phyloP scores from a whole-genome alignment of 2,113 vertebrate genomes.

The Trichechus manatus region DNA sequence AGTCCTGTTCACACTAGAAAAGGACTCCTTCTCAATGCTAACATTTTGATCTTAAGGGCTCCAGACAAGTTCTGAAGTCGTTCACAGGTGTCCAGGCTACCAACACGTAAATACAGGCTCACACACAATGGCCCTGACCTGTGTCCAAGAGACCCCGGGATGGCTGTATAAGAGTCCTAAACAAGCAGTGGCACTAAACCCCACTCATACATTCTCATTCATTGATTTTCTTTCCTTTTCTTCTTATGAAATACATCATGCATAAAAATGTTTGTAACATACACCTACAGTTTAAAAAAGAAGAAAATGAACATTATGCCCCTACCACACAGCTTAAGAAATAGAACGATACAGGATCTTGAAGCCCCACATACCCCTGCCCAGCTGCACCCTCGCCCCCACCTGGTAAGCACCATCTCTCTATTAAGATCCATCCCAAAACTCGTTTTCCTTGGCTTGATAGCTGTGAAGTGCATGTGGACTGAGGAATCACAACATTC shows the following conservation, averaged over 20 bases:
- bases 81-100: neutral
- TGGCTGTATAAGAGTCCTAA: neutral
- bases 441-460: neutral
- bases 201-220: neutral
- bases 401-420: neutral
- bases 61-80: neutral
- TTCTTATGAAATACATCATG: neutral
- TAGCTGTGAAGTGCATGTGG: neutral
- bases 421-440: neutral
- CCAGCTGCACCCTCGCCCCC: neutral
- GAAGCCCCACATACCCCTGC: fast-evolving
- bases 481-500: neutral
- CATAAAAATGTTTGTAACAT: neutral
- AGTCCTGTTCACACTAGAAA: neutral
- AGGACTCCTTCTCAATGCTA: neutral
- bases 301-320: neutral
- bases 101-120: neutral
- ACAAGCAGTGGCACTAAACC: neutral
- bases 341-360: neutral
- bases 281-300: neutral
- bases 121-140: neutral
- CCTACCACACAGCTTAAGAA: neutral
- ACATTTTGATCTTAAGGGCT: neutral
- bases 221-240: neutral
- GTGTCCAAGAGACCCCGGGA: neutral